phyloP scores from a whole-genome alignment of 2,888 invertebrate genomes.

The Polymixis flavicincta region DNA sequence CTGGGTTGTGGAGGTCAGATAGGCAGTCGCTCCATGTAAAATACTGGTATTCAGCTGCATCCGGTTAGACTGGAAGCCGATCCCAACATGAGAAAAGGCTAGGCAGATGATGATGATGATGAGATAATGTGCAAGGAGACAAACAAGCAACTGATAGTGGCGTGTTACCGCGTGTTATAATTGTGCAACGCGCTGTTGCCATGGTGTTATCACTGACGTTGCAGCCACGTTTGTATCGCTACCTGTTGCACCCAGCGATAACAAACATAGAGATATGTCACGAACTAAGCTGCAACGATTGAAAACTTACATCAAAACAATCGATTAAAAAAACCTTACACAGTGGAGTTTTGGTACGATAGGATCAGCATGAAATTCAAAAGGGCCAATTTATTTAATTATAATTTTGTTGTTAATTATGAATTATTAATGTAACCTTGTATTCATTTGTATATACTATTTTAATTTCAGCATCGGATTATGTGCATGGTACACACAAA shows the following conservation, averaged over 20 bases:
- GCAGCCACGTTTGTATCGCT: slow-evolving; percentile 3
- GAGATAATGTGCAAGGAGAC: slow-evolving; percentile 12
- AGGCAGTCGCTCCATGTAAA: too few relatives aligned
- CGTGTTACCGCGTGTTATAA: background rate
- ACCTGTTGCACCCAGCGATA: slow-evolving; percentile 46
- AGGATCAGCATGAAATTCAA: background rate
- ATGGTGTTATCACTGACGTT: background rate
- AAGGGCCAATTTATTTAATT: background rate
- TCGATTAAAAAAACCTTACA: background rate
- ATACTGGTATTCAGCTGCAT: too few relatives aligned
- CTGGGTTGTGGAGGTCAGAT: too few relatives aligned
- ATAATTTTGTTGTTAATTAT: too few relatives aligned
- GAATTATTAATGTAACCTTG: background rate
- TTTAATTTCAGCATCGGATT: slow-evolving; percentile 12
- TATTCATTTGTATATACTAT: background rate
- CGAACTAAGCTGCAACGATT: slow-evolving; percentile 16
- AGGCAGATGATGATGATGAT: too few relatives aligned
- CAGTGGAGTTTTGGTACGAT: too few relatives aligned
- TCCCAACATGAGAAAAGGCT: too few relatives aligned
- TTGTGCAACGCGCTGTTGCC: slow-evolving; percentile 12
- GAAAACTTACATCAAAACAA: background rate
- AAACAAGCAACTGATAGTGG: slow-evolving; percentile 1
- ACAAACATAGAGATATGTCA: slow-evolving; percentile 25
- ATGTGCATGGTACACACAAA: slow-evolving; percentile 19
- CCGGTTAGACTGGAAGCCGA: too few relatives aligned